Conservation (phyloP, 2,888 invertebrate species). For the Rhagophthalmus giganteus region DNA sequence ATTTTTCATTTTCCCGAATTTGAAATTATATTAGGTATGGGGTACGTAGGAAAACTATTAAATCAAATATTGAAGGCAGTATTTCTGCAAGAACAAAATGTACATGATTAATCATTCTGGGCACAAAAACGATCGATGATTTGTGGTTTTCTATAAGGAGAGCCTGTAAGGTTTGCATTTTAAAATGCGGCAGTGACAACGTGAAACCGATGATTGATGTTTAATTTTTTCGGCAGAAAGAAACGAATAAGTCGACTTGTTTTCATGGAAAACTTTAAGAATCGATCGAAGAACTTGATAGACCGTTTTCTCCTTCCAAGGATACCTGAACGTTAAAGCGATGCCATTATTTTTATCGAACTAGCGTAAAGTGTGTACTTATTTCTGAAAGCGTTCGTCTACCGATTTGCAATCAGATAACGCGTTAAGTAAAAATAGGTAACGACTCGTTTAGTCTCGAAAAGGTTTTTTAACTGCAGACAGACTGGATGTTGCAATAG, state of each 20-base stretch:
- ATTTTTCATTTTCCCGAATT: too few species aligned
- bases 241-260: not conserved
- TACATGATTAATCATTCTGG: not conserved
- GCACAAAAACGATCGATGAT: too few species aligned
- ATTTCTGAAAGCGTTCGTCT: not conserved
- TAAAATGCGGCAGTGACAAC: not conserved
- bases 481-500: constrained; percentile 11
- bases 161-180: too few species aligned
- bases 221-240: not conserved
- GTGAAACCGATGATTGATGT: not conserved
- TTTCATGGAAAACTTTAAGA: not conserved
- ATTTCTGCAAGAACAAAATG: not conserved
- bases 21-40: too few species aligned
- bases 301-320: not conserved
- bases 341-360: too few species aligned
- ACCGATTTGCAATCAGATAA: not conserved
- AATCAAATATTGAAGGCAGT: not conserved
- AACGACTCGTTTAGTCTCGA: not conserved
- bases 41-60: too few species aligned
- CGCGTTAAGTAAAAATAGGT: not conserved
- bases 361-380: too few species aligned
- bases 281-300: not conserved
- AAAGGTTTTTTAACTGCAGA: not conserved
- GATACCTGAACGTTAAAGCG: too few species aligned
- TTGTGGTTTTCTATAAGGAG: not conserved